Evolutionary conservation across 2,888 invertebrate species (phyloP).

Genomic region (Polydrusus cervinus): DNA sequence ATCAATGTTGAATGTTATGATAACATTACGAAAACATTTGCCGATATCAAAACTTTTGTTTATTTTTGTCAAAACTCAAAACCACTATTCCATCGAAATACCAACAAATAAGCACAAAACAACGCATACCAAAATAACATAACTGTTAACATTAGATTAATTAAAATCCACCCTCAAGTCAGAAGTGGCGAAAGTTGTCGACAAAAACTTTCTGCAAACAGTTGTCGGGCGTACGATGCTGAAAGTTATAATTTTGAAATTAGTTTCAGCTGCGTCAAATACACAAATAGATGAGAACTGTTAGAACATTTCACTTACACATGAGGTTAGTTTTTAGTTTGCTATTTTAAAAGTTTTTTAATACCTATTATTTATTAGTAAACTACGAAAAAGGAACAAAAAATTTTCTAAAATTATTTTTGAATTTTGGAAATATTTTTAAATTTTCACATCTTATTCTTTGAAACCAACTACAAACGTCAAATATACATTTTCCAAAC

Average conservation of each 20-base stretch:
- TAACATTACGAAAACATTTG: not conserved
- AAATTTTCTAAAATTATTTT: no score
- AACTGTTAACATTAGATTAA: conserved; percentile 45
- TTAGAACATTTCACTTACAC: conserved; percentile 15
- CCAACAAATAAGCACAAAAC: conserved; percentile 36
- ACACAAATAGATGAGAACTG: conserved; percentile 31
- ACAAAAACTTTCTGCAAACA: conserved; percentile 48
- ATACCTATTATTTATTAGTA: not conserved
- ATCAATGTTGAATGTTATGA: no score
- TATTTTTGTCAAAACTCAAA: not conserved
- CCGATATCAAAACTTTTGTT: not conserved
- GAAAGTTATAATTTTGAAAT: conserved; percentile 48
- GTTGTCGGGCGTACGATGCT: conserved; percentile 40
- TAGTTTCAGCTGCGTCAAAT: conserved; percentile 40
- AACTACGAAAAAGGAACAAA: not conserved
- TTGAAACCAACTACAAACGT: no score
- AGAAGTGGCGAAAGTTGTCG: conserved; percentile 33
- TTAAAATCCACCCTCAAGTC: conserved; percentile 44
- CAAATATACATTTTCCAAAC: no score
- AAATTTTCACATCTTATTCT: no score
- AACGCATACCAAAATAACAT: conserved; percentile 34
- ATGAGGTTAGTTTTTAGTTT: conserved; percentile 2
- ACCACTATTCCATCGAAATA: not conserved
- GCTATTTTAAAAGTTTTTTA: not conserved
- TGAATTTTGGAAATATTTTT: no score